phyloP scores from a whole-genome alignment of 2,797 vertebrate species.

The Alauda arvensis region DNA sequence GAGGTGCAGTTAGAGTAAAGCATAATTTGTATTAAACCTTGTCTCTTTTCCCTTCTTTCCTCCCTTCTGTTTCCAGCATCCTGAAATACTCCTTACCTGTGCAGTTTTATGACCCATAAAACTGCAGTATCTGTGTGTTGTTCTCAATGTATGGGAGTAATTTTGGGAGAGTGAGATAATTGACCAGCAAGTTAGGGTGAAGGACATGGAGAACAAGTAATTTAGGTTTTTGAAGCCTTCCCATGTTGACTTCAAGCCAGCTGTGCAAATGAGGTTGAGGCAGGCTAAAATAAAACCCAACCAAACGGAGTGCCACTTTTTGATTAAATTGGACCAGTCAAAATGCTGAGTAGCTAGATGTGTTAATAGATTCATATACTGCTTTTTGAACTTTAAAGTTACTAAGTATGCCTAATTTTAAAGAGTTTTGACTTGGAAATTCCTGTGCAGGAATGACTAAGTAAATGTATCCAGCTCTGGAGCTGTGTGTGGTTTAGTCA shows the following conservation, averaged over 20 bases:
- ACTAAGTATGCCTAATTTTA: not conserved
- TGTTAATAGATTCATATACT: not conserved
- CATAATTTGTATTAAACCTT: not conserved
- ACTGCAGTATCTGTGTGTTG: not conserved
- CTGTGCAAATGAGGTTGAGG: not conserved
- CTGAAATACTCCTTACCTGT: not conserved
- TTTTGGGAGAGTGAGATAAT: not conserved
- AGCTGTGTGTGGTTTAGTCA: not conserved
- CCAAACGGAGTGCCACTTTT: not conserved
- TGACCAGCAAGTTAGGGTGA: not conserved
- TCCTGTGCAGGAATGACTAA: not conserved
- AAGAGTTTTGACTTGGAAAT: not conserved
- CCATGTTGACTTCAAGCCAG: not conserved
- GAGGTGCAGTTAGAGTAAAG: not conserved
- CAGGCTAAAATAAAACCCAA: rapidly evolving
- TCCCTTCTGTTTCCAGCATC: not conserved
- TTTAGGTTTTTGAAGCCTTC: not conserved
- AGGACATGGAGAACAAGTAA: not conserved
- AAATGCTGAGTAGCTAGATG: not conserved
- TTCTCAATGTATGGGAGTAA: not conserved
- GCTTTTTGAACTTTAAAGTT: not conserved
- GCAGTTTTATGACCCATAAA: not conserved
- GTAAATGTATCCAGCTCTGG: not conserved
- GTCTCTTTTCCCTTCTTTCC: not conserved
- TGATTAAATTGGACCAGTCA: not conserved